Conservation (phyloP, 2,888 invertebrate species). For the Metopia argyrocephala region DNA sequence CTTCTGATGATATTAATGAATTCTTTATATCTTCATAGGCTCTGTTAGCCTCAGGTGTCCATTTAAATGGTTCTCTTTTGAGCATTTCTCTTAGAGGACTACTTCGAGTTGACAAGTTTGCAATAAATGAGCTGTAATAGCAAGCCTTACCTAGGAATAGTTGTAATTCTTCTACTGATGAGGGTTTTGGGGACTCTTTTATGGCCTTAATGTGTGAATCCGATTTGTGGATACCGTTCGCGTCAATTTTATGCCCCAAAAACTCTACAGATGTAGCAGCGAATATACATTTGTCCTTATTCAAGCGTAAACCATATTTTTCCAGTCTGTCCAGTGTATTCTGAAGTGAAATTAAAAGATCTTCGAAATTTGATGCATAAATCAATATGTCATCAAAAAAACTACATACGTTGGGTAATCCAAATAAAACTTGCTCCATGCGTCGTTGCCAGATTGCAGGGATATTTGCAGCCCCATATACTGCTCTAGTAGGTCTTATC, state of each 20-base stretch:
- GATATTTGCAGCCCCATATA: conserved; percentile 44
- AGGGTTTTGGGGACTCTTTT: background rate
- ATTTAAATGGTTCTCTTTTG: no score
- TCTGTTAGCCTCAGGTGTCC: no score
- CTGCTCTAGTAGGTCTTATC: conserved; percentile 20
- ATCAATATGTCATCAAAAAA: conserved; percentile 15
- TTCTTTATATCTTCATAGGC: no score
- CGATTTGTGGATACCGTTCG: conserved; percentile 29
- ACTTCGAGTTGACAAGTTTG: background rate
- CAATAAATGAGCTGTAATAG: conserved; percentile 14
- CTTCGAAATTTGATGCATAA: conserved; percentile 10
- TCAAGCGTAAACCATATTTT: background rate
- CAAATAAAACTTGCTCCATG: conserved; percentile 14
- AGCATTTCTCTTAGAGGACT: background rate
- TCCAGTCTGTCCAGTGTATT: conserved; percentile 11
- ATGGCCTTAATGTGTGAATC: background rate
- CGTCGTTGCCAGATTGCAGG: conserved; percentile 40
- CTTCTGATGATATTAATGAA: conserved; percentile 2
- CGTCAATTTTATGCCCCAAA: conserved; percentile 25
- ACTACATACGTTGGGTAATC: background rate
- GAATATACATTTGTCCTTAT: background rate
- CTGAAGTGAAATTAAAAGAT: background rate
- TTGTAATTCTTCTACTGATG: conserved; percentile 7
- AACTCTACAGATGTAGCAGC: conserved; percentile 30
- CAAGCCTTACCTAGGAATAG: conserved; percentile 15